Percentiles rank a stretch among this genome's conserved stretches.
Conservation (phyloP, 2,113 vertebrate genomes). For the Barnardius zonarius region DNA sequence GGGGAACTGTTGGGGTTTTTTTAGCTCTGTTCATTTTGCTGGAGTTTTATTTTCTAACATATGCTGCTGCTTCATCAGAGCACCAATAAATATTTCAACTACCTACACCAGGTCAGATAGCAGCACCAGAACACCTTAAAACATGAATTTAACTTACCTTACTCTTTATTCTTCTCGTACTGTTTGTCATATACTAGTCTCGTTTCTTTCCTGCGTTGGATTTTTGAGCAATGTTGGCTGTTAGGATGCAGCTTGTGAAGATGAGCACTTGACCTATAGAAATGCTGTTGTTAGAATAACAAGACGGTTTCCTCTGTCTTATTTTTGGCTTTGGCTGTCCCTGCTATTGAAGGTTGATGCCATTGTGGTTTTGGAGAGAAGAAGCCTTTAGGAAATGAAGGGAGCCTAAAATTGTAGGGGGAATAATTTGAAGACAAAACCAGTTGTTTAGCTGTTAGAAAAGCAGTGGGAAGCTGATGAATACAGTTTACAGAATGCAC, state of each 20-base stretch:
- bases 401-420: background rate
- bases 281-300: background rate
- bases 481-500: slow-evolving; percentile 34
- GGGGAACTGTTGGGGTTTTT: background rate
- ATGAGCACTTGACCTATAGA: background rate
- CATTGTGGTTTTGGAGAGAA: background rate
- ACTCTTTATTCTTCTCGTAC: background rate
- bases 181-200: background rate
- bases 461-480: slow-evolving; percentile 42
- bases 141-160: background rate
- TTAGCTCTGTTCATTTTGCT: background rate
- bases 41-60: background rate
- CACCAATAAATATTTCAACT: background rate
- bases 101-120: background rate
- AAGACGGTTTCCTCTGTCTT: background rate
- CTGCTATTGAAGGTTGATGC: background rate
- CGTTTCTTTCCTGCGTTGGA: background rate
- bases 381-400: background rate
- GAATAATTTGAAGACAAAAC: slow-evolving; percentile 37
- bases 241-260: background rate
- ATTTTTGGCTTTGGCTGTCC: background rate
- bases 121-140: background rate
- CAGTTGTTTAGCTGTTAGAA: slow-evolving; percentile 39
- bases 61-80: background rate
- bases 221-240: background rate